Base-by-base conservation (phyloP, 2,888 invertebrate species). In the Baccha elongata region DNA sequence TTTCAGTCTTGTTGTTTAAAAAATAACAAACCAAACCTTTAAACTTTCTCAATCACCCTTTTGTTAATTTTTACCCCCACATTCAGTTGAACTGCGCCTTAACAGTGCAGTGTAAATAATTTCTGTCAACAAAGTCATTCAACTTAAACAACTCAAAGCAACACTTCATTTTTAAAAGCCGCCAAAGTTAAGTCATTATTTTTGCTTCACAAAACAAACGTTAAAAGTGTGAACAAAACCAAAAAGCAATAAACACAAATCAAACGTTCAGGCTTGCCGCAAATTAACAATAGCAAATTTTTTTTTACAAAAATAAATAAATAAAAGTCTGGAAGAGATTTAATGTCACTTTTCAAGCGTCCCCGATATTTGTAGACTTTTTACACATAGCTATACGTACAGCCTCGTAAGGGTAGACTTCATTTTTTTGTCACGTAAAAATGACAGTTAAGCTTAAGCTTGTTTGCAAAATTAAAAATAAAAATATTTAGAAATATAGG, bases 51-150 rank as follows among this genome's bases (percentile, higher is more conserved):
- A 23, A 23, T 23, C 3, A 23, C 23, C 23, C 23, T 23, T 23
- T 23, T 5, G 23, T 23, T 5, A 4, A 23, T 4, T 5, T 23
- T 23, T 23, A 23, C 23, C 23, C 23, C 23, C 23, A 5, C 23
- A 23, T 32, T 8, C 8, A 32, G n/a, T 32, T 8, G 29, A 13
- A 13, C 15, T 7, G 5, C 40, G 19, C 40, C 50, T 52, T 52
- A 17, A 40, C 53, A 55, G 35, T 23, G 32, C 29, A 29, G 21
- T 6, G 17, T 15, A 15, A 62, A 53, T 65, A 37, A 64, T 65
- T 48, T 55, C 44, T 60, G 60, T 50, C 68, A 75, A 60, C 42
- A 67, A 67, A 55, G 67, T 58, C 74, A 67, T 74, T 74, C 35
- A 58, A 67, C 48, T 60, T 60, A 32, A 42, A 42, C 11, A 75